phyloP scores from a whole-genome alignment of 2,797 vertebrate species.

The Spinus olivaceus region DNA sequence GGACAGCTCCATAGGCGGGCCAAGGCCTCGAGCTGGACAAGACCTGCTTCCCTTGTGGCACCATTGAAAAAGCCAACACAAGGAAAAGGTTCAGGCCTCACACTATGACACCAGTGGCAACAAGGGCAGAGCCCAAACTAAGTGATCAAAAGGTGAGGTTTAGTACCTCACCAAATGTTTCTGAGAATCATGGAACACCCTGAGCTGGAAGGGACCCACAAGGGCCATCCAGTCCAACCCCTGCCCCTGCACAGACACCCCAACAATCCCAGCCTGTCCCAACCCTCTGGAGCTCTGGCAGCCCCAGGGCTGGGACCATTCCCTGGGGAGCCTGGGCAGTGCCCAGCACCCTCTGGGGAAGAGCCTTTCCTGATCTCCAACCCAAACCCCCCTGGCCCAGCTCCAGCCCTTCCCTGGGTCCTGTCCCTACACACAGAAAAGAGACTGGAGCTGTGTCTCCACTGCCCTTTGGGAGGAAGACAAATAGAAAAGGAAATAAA shows the following conservation, averaged over 20 bases:
- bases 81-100: background rate
- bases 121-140: background rate
- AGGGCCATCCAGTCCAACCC: fast-evolving
- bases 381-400: background rate
- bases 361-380: background rate
- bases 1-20: background rate
- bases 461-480: background rate
- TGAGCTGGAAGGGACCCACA: background rate
- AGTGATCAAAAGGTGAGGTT: background rate
- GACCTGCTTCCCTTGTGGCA: fast-evolving
- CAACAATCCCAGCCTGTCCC: background rate
- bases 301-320: fast-evolving
- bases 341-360: background rate
- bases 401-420: fast-evolving
- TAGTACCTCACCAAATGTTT: background rate
- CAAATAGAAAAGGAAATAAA: background rate
- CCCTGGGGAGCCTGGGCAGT: background rate
- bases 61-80: fast-evolving
- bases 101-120: fast-evolving
- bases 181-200: background rate
- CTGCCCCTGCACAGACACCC: background rate
- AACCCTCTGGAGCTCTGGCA: background rate
- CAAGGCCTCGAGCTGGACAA: background rate
- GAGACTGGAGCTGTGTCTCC: background rate
- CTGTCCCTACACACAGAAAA: background rate